Percentiles rank a stretch among this genome's conserved stretches.
Conservation (phyloP, 1,140 invertebrate genomes). For the Drosophila eugracilis region DNA sequence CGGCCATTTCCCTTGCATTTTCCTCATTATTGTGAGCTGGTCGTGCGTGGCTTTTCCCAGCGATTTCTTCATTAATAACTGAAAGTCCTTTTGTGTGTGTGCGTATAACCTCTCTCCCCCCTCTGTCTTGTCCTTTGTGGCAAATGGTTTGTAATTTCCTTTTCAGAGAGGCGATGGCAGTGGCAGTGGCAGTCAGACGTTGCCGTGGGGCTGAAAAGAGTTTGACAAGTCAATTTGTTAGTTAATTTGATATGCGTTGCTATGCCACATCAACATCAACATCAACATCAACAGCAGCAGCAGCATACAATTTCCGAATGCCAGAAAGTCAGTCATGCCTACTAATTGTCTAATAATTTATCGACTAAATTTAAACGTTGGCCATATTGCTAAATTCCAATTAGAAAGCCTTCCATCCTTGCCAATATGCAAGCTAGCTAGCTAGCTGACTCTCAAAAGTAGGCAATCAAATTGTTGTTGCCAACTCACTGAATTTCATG, state of each 20-base stretch:
- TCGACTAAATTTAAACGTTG: neutral
- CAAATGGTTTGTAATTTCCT: conserved; percentile 50
- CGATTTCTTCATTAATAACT: conserved; percentile 67
- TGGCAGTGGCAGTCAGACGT: too few relatives aligned
- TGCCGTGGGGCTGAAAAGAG: conserved; percentile 21
- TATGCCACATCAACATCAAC: conserved; percentile 38
- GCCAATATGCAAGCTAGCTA: neutral
- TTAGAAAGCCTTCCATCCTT: neutral
- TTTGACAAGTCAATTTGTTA: conserved; percentile 81
- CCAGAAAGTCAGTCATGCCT: conserved; percentile 43
- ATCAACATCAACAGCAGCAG: too few relatives aligned
- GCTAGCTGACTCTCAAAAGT: neutral
- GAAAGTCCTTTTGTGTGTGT: conserved; percentile 55
- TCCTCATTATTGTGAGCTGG: conserved; percentile 40
- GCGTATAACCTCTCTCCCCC: neutral
- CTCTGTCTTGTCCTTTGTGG: conserved; percentile 11
- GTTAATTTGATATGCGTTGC: conserved; percentile 78
- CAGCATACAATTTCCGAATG: neutral
- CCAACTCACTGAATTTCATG: conserved; percentile 35
- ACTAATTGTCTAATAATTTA: conserved; percentile 72
- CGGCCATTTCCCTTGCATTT: conserved; percentile 18
- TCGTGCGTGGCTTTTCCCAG: conserved; percentile 47
- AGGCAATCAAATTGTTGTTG: conserved; percentile 28
- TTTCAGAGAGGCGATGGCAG: neutral
- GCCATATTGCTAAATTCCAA: too few relatives aligned